Base-by-base conservation (phyloP, 2,113 vertebrate species). In the Cochlearius cochlearius region DNA sequence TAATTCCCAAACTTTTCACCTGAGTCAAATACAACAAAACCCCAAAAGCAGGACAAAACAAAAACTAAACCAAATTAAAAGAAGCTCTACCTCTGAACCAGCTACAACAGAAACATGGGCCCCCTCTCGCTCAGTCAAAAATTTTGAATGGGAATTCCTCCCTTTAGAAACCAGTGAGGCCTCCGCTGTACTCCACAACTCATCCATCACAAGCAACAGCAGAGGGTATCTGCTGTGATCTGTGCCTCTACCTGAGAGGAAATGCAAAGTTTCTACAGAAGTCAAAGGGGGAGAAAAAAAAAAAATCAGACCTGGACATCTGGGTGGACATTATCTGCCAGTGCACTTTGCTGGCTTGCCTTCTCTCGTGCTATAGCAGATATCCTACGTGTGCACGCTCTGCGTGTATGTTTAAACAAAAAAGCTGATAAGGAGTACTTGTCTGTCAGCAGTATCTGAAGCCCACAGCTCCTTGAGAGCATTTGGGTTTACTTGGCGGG, bases 391-490 rank as follows among this genome's bases (percentile, higher is more conserved):
- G 93, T 49, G 85, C 71, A 17, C 1, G 2, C 77, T 80, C 87
- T 92, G 89, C 27, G 4, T 29, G 63, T 15, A 47, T 77, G 93
- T 96, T 95, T 95, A 96, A 96, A 96, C 94, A 91, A 63, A 93
- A 82, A 76, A 34, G 59, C 79, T 88, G 97, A 96, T 96, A 97
- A 97, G 95, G 67, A 97, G 74, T 79, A 47, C 92, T 94, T 52
- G 92, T 92, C 96, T 96, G 97, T 96, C 96, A 97, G 95, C 95
- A 92, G 82, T 91, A 96, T 96, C 94, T 95, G 94, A 78, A 97
- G 86, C 91, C 94, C 91, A 86, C 25, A 15, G 92, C 86, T 97
- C 95, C 96, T 92, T 72, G 68, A 97, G 95, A 95, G 89, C 82
- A 9, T 80, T 97, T 85, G 94, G 97, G 91, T 94, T 94, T 97